Percentiles rank a stretch among this genome's conserved stretches.
Evolutionary conservation across 2,113 vertebrate species (phyloP).

Genomic region (Lagopus leucura): DNA sequence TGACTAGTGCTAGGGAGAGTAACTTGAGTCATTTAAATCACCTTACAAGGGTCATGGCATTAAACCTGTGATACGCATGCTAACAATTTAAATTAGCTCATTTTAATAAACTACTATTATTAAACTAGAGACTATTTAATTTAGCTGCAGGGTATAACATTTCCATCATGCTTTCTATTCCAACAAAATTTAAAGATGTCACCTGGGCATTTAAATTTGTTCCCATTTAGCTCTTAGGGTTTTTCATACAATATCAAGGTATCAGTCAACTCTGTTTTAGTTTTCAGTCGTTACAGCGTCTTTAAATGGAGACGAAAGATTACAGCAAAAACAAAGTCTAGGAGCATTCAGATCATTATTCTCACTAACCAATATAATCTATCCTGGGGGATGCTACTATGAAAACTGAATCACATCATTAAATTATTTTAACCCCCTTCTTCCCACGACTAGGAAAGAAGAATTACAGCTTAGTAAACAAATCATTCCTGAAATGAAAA

Average conservation of each 20-base stretch:
- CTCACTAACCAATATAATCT: neutral
- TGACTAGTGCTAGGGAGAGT: neutral
- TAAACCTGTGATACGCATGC: neutral
- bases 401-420: neutral
- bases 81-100: neutral
- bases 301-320: neutral
- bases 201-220: neutral
- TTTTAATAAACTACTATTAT: neutral
- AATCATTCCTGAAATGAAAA: neutral
- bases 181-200: neutral
- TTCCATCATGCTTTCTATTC: neutral
- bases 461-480: neutral
- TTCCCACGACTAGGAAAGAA: neutral
- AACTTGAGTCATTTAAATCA: neutral
- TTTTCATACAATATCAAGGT: neutral
- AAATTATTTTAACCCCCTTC: neutral
- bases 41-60: neutral
- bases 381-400: neutral
- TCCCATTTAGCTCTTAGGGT: fast-evolving
- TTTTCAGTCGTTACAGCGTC: neutral
- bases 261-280: neutral
- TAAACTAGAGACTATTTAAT: neutral
- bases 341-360: neutral
- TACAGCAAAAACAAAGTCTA: neutral
- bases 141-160: neutral